Evolutionary conservation across 2,797 vertebrate genomes (phyloP).

Genomic region (Aulostomus chinensis): DNA sequence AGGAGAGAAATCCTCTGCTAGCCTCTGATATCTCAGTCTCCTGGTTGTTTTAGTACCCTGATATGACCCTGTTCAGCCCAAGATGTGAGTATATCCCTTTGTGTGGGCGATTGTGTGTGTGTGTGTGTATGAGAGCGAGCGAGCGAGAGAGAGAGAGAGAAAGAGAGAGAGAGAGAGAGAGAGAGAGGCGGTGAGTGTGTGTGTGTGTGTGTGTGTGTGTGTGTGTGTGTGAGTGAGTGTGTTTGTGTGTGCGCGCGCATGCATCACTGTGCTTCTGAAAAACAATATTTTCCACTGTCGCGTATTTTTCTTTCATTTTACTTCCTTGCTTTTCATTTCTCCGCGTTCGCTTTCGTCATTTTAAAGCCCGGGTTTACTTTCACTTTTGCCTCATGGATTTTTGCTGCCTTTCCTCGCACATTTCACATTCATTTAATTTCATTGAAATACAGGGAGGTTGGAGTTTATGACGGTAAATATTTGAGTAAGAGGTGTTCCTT

Average conservation of each 20-base stretch:
- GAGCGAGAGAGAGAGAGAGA: not conserved
- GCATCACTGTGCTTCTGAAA: slow-evolving; percentile 23
- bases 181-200: not conserved
- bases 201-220: slow-evolving; percentile 10
- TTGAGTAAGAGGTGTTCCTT: slow-evolving; percentile 12
- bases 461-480: slow-evolving; percentile 1
- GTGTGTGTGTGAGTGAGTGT: slow-evolving; percentile 7
- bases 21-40: slow-evolving; percentile 31
- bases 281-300: slow-evolving; percentile 18
- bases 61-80: slow-evolving; percentile 84
- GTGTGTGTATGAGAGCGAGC: not conserved
- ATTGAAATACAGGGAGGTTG: not conserved
- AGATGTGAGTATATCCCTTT: slow-evolving; percentile 76
- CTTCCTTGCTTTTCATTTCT: not conserved
- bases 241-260: slow-evolving; percentile 35
- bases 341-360: too few species aligned
- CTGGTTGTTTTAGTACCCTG: slow-evolving; percentile 60
- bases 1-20: slow-evolving; percentile 23
- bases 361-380: slow-evolving; percentile 5
- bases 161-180: not conserved
- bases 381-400: slow-evolving; percentile 15
- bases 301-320: not conserved
- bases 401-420: not conserved
- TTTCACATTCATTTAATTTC: not conserved
- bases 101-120: slow-evolving; percentile 15